Conservation (phyloP, 1,140 invertebrate genomes). For the Stegodyphus dumicola region DNA sequence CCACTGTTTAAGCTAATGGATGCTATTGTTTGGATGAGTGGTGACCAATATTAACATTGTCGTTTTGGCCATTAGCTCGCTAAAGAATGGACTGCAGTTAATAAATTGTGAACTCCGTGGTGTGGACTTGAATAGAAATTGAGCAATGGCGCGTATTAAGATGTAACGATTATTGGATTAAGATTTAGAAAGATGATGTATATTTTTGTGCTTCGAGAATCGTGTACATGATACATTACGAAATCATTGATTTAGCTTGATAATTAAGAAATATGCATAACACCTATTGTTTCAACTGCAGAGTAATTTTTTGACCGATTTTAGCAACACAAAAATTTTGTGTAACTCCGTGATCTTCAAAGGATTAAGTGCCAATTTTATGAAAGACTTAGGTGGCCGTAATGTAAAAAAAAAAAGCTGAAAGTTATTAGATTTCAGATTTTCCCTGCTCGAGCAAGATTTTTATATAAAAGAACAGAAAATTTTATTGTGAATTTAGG, state of each 20-base stretch:
- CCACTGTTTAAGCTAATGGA: slow-evolving; percentile 25
- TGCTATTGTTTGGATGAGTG: slow-evolving; percentile 28
- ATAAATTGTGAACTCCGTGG: neutral
- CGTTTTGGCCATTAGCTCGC: slow-evolving; percentile 19
- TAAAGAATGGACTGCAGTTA: neutral
- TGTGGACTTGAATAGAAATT: neutral
- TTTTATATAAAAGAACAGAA: too few relatives aligned
- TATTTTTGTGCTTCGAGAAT: neutral
- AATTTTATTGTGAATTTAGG: too few relatives aligned
- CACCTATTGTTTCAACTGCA: too few relatives aligned
- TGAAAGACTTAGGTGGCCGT: too few relatives aligned
- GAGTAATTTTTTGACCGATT: too few relatives aligned
- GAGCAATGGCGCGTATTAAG: neutral
- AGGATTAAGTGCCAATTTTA: too few relatives aligned
- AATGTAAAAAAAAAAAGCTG: too few relatives aligned
- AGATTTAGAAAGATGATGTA: neutral
- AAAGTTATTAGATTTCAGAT: too few relatives aligned
- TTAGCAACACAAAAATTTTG: too few relatives aligned
- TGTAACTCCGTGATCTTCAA: too few relatives aligned
- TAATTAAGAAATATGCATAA: too few relatives aligned
- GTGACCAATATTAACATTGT: neutral
- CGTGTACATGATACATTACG: neutral
- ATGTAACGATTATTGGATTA: neutral
- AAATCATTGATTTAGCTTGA: neutral
- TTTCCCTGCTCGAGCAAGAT: too few relatives aligned